These are phyloP conservation scores for Chelonus formosanus DNA, from an alignment of 2,888 invertebrate species.

Conservation along the genomic window DNA sequence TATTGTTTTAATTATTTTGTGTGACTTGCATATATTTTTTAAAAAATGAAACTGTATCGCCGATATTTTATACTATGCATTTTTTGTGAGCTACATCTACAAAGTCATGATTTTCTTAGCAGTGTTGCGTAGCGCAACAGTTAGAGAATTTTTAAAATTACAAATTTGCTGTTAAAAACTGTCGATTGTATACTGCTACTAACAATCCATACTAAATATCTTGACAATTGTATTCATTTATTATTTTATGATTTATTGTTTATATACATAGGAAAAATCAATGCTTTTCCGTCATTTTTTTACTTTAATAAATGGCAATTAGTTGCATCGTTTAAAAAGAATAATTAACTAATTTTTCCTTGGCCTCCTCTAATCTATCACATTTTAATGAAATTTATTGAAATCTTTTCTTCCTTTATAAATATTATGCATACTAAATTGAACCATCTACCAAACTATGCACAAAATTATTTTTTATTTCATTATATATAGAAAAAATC, in stretches of 20 bases:
- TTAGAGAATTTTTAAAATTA: conserved; percentile 32
- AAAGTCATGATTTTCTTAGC: conserved; percentile 36
- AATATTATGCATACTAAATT: conserved; percentile 1
- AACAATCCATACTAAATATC: conserved; percentile 39
- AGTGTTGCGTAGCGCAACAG: conserved; percentile 9
- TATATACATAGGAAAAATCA: conserved; percentile 43
- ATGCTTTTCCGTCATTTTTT: conserved; percentile 25
- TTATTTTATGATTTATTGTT: conserved; percentile 34
- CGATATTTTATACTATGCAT: conserved; percentile 10
- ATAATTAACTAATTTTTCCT: conserved; percentile 17
- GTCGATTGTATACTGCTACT: conserved; percentile 31
- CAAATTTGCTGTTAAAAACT: conserved; percentile 33
- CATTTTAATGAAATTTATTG: conserved; percentile 39
- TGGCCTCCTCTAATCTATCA: conserved; percentile 36
- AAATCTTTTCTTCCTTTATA: conserved; percentile 29
- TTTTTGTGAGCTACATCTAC: conserved; percentile 25
- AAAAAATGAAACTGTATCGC: conserved; percentile 19
- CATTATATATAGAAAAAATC: conserved; percentile 20
- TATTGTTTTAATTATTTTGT: conserved; percentile 39
- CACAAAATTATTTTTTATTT: conserved; percentile 8
- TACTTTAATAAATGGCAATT: conserved; percentile 15
- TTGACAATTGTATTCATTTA: conserved; percentile 23
- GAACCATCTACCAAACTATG: too few relatives aligned
- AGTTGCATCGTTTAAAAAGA: conserved; percentile 13
- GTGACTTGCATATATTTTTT: conserved; percentile 32